phyloP scores from a whole-genome alignment of 2,888 invertebrate species.

The Brachyptera risi region DNA sequence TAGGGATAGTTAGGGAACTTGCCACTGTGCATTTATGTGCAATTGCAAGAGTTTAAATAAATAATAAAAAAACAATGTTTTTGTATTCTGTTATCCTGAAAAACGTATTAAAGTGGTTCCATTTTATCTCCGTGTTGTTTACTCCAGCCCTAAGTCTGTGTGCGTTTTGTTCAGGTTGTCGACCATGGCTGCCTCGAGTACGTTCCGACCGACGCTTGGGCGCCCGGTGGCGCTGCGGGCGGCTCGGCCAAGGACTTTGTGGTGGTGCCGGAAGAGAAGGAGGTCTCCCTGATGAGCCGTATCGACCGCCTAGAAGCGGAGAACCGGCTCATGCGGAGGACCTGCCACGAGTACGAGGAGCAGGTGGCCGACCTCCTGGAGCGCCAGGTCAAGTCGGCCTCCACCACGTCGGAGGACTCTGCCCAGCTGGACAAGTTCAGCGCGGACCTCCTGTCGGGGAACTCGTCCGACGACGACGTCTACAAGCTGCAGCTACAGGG shows the following conservation, averaged over 20 bases:
- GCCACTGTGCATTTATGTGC: too few species aligned
- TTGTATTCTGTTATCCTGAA: not conserved
- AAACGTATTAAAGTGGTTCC: too few species aligned
- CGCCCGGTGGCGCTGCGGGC: not conserved
- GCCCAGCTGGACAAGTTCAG: slow-evolving; percentile 4
- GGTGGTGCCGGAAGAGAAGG: slow-evolving; percentile 1
- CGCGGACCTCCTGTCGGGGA: slow-evolving; percentile 7
- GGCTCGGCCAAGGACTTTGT: not conserved
- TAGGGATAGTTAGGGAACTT: too few species aligned
- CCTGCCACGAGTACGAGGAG: slow-evolving; percentile 17
- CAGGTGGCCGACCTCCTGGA: slow-evolving; percentile 16
- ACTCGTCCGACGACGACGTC: not conserved
- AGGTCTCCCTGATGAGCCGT: slow-evolving; percentile 10
- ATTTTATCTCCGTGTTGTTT: too few species aligned
- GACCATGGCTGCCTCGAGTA: not conserved
- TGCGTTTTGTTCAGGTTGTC: not conserved
- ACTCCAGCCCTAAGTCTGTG: too few species aligned
- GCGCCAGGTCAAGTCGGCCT: not conserved
- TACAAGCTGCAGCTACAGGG: slow-evolving; percentile 20
- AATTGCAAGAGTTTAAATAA: too few species aligned
- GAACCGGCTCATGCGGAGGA: slow-evolving; percentile 21
- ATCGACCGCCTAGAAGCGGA: slow-evolving; percentile 16
- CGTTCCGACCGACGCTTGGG: slow-evolving; percentile 2
- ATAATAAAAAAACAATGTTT: too few species aligned
- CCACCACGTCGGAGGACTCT: not conserved